phyloP scores from a whole-genome alignment of 2,113 vertebrate species.

The Odocoileus hemionus region DNA sequence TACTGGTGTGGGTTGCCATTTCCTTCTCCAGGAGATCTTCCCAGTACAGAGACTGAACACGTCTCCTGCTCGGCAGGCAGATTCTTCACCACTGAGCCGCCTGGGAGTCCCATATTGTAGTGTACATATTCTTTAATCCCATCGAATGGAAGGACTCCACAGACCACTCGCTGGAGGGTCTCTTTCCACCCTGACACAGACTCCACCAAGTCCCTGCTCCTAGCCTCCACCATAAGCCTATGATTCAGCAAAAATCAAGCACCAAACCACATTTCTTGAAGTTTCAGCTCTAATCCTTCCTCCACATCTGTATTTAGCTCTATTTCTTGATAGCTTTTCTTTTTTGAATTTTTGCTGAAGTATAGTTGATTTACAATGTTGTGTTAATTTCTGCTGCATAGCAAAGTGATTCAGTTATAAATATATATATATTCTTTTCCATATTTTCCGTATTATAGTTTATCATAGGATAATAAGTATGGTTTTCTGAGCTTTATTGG shows the following conservation, averaged over 20 bases:
- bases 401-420: neutral
- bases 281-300: neutral
- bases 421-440: neutral
- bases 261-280: neutral
- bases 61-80: neutral
- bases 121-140: neutral
- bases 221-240: too few species aligned
- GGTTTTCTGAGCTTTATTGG: neutral
- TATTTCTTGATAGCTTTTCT: neutral
- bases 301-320: neutral
- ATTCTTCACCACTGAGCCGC: neutral
- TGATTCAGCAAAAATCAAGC: neutral
- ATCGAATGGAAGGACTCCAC: too few species aligned
- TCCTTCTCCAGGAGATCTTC: neutral
- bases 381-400: neutral
- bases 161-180: neutral
- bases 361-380: neutral
- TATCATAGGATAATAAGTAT: neutral
- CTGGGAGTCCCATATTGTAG: neutral
- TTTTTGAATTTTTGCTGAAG: neutral
- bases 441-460: neutral
- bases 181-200: neutral
- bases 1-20: neutral
- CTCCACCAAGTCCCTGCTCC: fast-evolving
- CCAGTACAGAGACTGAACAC: neutral